Percentiles rank a stretch among this genome's conserved stretches.
Conservation (phyloP, 1,140 invertebrate species). For the Neotoxoptera formosana region DNA sequence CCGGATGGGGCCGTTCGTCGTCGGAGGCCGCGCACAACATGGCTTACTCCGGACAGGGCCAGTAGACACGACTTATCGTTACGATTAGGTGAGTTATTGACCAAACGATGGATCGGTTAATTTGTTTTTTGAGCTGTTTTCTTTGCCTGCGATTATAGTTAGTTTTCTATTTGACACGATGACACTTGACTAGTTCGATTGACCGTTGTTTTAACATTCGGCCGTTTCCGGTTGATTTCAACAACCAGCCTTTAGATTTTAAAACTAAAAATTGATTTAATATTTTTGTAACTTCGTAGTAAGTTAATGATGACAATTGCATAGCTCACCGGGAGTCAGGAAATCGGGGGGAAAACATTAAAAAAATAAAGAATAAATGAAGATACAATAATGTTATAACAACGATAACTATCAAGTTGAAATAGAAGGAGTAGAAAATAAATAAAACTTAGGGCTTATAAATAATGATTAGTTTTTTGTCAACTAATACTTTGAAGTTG, state of each 20-base stretch:
- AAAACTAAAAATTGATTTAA: background rate
- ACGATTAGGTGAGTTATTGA: slow-evolving; percentile 26
- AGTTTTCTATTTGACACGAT: background rate
- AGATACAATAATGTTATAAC: too few relatives aligned
- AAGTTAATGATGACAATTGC: background rate
- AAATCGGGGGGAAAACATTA: too few relatives aligned
- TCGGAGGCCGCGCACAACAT: slow-evolving; percentile 69
- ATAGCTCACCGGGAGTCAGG: background rate
- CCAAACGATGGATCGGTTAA: background rate
- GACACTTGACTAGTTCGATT: background rate
- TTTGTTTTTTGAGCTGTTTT: background rate
- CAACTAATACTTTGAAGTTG: too few relatives aligned
- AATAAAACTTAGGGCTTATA: too few relatives aligned
- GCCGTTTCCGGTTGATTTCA: background rate
- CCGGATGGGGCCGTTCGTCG: slow-evolving; percentile 70
- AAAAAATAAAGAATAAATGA: background rate
- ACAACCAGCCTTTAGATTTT: background rate
- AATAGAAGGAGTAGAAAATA: too few relatives aligned
- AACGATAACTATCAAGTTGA: too few relatives aligned
- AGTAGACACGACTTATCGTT: background rate
- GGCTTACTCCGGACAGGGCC: slow-evolving; percentile 71
- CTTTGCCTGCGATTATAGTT: background rate
- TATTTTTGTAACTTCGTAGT: background rate
- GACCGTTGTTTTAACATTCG: too few relatives aligned
- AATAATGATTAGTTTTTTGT: too few relatives aligned